Conservation (phyloP, 2,888 invertebrate species). For the Caenorhabditis doughertyi region DNA sequence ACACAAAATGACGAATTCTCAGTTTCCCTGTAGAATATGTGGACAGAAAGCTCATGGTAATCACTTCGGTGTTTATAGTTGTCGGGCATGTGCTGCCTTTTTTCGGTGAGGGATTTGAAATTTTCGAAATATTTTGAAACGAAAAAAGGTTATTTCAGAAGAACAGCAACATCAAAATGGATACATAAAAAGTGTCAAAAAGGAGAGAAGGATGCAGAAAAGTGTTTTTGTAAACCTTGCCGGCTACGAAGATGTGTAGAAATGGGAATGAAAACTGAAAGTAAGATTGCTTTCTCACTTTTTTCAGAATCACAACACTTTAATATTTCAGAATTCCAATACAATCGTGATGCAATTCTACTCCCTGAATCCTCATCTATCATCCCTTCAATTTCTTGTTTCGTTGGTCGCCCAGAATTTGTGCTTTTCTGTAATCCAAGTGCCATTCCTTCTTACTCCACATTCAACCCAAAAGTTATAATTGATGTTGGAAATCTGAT, state of each 20-base stretch:
- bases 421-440: slow-evolving; percentile 2
- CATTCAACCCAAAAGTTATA: background rate
- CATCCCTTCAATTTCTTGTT: background rate
- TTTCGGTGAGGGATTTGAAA: slow-evolving; percentile 41
- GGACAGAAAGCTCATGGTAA: slow-evolving; percentile 56
- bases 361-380: background rate
- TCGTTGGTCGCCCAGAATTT: slow-evolving; percentile 10
- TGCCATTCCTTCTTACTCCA: background rate
- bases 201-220: no score
- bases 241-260: background rate
- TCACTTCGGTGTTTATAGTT: slow-evolving; percentile 61
- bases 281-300: background rate
- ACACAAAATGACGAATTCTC: background rate
- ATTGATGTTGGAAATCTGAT: slow-evolving; percentile 18
- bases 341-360: slow-evolving; percentile 1
- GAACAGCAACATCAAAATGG: slow-evolving; percentile 9
- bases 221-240: slow-evolving; percentile 13
- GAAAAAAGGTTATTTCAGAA: slow-evolving; percentile 7
- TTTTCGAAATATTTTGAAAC: background rate
- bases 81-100: slow-evolving; percentile 66
- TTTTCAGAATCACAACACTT: background rate
- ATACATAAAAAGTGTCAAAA: background rate
- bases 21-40: slow-evolving; percentile 47
- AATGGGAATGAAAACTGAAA: slow-evolving; percentile 13
- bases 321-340: slow-evolving; percentile 14